Evolutionary conservation across 1,140 invertebrate species (phyloP).

Genomic region (Aphaenogaster floridana): DNA sequence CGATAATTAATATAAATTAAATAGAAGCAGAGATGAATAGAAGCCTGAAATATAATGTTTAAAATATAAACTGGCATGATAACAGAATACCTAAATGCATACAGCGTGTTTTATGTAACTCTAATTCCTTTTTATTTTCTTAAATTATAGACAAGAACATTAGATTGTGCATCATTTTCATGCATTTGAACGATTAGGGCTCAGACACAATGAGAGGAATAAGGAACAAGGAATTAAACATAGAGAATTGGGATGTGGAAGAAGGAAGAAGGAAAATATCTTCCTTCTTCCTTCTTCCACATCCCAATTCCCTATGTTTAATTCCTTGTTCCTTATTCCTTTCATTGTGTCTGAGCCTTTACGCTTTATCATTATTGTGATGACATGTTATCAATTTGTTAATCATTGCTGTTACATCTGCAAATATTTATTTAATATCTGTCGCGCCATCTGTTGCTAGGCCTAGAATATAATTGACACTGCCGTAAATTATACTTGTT

Average conservation of each 20-base stretch:
- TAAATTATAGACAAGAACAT: neutral
- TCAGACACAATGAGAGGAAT: too few species aligned
- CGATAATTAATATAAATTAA: neutral
- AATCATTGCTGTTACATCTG: neutral
- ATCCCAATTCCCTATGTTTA: too few species aligned
- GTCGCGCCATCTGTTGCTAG: neutral
- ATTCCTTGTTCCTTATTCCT: too few species aligned
- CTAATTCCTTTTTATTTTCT: neutral
- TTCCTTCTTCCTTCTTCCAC: too few species aligned
- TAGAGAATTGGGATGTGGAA: too few species aligned
- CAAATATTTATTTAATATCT: slow-evolving; percentile 21
- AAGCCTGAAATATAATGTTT: neutral
- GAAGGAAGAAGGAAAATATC: too few species aligned
- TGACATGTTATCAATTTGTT: neutral
- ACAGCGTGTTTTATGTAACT: neutral
- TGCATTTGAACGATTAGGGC: neutral
- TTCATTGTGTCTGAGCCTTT: too few species aligned
- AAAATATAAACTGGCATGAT: neutral
- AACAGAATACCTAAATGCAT: slow-evolving; percentile 6
- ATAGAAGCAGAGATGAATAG: neutral
- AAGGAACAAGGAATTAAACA: too few species aligned
- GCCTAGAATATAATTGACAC: neutral
- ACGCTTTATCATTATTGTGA: neutral
- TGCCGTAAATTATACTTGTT: neutral
- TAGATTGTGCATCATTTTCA: neutral